Percentiles rank a stretch among this genome's conserved stretches.
phyloP scores from a whole-genome alignment of 2,888 invertebrate genomes.

The Philonicus albiceps region DNA sequence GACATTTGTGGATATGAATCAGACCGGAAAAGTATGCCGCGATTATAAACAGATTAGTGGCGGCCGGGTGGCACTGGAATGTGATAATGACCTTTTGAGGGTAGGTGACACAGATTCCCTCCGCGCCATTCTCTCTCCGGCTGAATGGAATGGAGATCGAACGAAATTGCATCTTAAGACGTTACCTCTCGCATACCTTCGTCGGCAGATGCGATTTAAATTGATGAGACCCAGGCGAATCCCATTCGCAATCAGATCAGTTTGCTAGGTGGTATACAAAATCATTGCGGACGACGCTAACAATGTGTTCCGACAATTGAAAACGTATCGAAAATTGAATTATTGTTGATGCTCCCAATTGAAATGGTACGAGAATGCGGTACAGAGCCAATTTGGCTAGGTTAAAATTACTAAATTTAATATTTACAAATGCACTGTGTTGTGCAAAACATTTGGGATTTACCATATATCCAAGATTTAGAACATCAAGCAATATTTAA shows the following conservation, averaged over 20 bases:
- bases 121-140: background rate
- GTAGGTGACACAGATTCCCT: conserved; percentile 5
- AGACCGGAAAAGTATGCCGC: conserved; percentile 34
- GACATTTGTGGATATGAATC: background rate
- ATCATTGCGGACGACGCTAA: background rate
- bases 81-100: conserved; percentile 33
- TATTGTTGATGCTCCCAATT: background rate
- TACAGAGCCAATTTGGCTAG: background rate
- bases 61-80: background rate
- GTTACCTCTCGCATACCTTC: background rate
- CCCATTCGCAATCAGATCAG: background rate
- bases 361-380: background rate
- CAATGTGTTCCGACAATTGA: background rate
- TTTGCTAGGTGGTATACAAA: background rate
- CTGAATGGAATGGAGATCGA: background rate
- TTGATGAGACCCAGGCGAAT: background rate
- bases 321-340: background rate
- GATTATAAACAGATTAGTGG: conserved; percentile 33
- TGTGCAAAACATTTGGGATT: too few species aligned
- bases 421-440: too few species aligned
- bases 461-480: too few species aligned
- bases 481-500: too few species aligned
- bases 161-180: background rate
- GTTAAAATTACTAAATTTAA: too few species aligned
- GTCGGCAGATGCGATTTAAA: conserved; percentile 10